Base-by-base conservation (phyloP, 1,140 invertebrate genomes). In the Panagrolaimus sp. region DNA sequence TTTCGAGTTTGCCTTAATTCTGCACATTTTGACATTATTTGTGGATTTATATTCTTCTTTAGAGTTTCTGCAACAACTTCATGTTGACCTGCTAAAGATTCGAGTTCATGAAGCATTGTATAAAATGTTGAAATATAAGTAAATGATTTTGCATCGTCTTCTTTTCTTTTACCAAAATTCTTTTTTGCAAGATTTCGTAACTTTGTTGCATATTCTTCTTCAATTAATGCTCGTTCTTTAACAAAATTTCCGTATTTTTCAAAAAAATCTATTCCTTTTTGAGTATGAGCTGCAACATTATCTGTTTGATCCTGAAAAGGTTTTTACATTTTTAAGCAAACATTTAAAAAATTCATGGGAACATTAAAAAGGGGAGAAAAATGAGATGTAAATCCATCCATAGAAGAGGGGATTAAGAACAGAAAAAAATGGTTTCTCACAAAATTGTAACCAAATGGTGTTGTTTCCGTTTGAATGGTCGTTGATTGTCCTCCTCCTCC, bases 191-290 rank as follows among this genome's bases (percentile, higher is more conserved):
- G 52, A 14, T 26, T n/a, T 21, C 92, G 93, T 73, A 98, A 88
- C 87, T 94, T 96, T 67, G 88, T 87, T 73, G 95, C 94, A 87
- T 98, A 97, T 87, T 97, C 94, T 80, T 90, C 88, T 88, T 98
- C 95, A 86, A 97, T 95, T 68, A 88, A 87, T 84, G 92, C 92
- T 81, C 94, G 86, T 83, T 98, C 94, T 75, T 92, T 90, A 64
- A 96, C 89, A 83, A 96, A 97, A 84, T 92, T 90, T 72, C 91
- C 91, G 88, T 91, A 96, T 86, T 89, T 90, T 84, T 98, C 95
- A 84, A 96, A 88, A 86, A 96, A 96, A 77, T 97, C 94, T 79
- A 97, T 95, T 81, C 95, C 94, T 87, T 93, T 95, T 84, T 94
- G 90, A 77, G 95, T 96, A 86, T 97, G 94, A 76, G 88, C 86